Evolutionary conservation across 2,888 invertebrate species (phyloP).

Genomic region (Teleogryllus oceanicus): DNA sequence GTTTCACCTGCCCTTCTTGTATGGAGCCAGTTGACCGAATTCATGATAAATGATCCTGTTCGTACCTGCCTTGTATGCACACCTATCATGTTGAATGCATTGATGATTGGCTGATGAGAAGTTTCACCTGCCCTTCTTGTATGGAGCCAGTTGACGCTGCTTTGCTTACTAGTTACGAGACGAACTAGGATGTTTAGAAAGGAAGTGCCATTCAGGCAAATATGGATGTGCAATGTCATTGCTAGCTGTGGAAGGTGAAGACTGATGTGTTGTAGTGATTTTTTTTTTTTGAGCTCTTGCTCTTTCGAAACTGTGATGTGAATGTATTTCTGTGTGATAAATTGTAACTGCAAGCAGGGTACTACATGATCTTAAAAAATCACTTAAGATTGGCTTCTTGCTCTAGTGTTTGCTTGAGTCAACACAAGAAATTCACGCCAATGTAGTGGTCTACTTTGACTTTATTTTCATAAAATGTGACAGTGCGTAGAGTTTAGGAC

Average conservation of each 20-base stretch:
- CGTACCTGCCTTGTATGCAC: constrained; percentile 90
- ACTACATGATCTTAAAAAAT: constrained; percentile 20
- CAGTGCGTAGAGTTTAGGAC: constrained; percentile 32
- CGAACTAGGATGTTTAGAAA: constrained; percentile 50
- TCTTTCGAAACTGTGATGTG: constrained; percentile 24
- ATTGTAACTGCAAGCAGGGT: constrained; percentile 24
- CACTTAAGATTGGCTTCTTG: constrained; percentile 3
- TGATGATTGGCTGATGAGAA: constrained; percentile 84
- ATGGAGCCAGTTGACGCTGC: constrained; percentile 92
- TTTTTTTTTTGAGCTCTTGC: neutral
- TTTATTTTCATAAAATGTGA: constrained; percentile 35
- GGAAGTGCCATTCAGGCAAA: constrained; percentile 23
- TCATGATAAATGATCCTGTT: constrained; percentile 71
- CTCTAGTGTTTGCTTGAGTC: constrained; percentile 20
- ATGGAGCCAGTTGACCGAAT: constrained; percentile 90
- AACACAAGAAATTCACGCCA: constrained; percentile 27
- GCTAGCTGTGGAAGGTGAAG: neutral
- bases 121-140: constrained; percentile 87
- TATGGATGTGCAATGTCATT: neutral
- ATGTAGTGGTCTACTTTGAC: constrained; percentile 26
- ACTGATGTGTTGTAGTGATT: neutral
- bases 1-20: constrained; percentile 87
- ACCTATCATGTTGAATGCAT: constrained; percentile 86
- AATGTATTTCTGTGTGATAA: constrained; percentile 24
- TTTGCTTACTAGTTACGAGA: constrained; percentile 78